Conservation (phyloP, 1,140 invertebrate genomes). For the Neodiprion virginianus region DNA sequence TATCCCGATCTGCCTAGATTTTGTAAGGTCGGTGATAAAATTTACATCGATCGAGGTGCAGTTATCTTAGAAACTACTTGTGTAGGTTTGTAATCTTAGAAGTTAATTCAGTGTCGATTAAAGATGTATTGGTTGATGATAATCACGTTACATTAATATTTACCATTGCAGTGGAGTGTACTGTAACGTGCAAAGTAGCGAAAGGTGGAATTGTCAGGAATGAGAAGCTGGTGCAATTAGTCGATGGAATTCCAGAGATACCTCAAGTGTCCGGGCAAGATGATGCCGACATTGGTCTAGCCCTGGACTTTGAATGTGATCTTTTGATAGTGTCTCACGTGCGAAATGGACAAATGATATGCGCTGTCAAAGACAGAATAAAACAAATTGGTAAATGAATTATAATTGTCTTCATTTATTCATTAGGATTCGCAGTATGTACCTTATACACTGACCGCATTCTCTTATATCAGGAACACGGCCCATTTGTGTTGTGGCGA, state of each 20-base stretch:
- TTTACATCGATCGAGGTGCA: slow-evolving; percentile 33
- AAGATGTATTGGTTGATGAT: neutral
- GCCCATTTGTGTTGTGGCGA: slow-evolving; percentile 47
- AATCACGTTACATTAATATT: neutral
- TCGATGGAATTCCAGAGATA: slow-evolving; percentile 26
- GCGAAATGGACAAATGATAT: slow-evolving; percentile 27
- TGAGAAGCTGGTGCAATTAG: slow-evolving; percentile 23
- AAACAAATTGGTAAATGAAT: slow-evolving; percentile 20
- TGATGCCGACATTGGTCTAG: slow-evolving; percentile 25
- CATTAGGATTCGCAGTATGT: no score
- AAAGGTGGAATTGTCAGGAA: slow-evolving; percentile 29
- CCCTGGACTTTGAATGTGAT: slow-evolving; percentile 33
- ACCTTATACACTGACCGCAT: neutral
- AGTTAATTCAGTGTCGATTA: neutral
- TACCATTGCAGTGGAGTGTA: slow-evolving; percentile 17
- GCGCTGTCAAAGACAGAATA: slow-evolving; percentile 29
- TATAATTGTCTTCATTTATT: no score
- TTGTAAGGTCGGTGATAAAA: slow-evolving; percentile 29
- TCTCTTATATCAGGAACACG: slow-evolving; percentile 20
- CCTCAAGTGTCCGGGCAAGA: slow-evolving; percentile 31
- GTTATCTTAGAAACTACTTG: slow-evolving; percentile 26
- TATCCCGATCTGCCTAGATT: slow-evolving; percentile 27
- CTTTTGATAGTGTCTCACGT: slow-evolving; percentile 32
- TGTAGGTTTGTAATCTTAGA: slow-evolving; percentile 23
- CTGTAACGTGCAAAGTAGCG: slow-evolving; percentile 24